Conservation (phyloP, 2,113 vertebrate species). For the Zosterops lateralis region DNA sequence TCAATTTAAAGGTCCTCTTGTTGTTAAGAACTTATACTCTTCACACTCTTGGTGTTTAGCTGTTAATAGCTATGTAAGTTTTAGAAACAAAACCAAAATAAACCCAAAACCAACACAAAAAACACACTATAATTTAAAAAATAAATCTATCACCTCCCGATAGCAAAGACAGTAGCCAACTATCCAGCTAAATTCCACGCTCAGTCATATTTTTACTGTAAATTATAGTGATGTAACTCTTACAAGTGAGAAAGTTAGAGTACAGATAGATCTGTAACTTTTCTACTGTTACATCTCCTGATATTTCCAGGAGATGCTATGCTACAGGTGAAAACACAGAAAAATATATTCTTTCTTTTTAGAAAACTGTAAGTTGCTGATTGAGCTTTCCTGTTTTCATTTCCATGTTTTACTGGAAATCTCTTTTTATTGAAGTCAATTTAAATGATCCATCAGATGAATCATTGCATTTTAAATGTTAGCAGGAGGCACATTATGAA, state of each 20-base stretch:
- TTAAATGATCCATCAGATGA: slow-evolving; percentile 13
- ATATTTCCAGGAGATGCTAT: neutral
- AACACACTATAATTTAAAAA: neutral
- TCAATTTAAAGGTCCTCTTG: neutral
- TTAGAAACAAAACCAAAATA: neutral
- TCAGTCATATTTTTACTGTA: neutral
- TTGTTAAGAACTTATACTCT: neutral
- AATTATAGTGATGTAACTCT: neutral
- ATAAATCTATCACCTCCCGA: neutral
- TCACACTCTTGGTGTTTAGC: neutral
- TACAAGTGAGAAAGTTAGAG: neutral
- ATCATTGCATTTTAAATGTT: slow-evolving; percentile 7
- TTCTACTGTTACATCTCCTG: neutral
- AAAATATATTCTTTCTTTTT: neutral
- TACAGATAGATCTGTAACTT: neutral
- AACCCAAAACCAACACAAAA: neutral
- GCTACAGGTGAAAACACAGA: neutral
- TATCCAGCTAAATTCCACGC: neutral
- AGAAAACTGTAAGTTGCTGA: neutral
- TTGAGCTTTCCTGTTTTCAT: neutral
- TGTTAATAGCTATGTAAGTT: fast-evolving
- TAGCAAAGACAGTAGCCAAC: neutral
- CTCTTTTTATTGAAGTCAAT: neutral
- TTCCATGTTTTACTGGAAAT: slow-evolving; percentile 5
- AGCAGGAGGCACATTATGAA: neutral